Evolutionary conservation across 2,888 invertebrate genomes (phyloP).

Genomic region (Lasius platythorax): DNA sequence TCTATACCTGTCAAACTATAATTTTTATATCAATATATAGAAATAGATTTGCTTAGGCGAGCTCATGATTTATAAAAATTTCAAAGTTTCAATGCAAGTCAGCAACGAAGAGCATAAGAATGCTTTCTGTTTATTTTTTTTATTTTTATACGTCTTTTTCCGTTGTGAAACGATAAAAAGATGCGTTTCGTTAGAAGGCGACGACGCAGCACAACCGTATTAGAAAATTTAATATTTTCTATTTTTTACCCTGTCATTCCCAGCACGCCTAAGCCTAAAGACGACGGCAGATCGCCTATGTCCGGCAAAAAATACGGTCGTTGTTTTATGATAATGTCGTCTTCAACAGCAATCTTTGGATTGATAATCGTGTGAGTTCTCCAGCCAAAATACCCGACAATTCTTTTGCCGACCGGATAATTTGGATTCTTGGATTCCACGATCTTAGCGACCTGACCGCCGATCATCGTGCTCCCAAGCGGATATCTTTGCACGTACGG

Average conservation of each 20-base stretch:
- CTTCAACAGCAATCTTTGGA: background rate
- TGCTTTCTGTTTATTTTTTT: background rate
- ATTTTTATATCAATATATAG: too few relatives aligned
- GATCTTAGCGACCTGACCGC: slow-evolving; percentile 91
- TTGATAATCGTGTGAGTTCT: slow-evolving; percentile 88
- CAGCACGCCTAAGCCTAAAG: slow-evolving; percentile 89
- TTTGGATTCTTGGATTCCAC: slow-evolving; percentile 89
- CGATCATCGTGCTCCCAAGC: slow-evolving; percentile 90
- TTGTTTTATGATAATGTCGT: background rate
- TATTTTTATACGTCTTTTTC: too few relatives aligned
- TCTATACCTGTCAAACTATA: too few relatives aligned
- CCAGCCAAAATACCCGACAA: slow-evolving; percentile 91
- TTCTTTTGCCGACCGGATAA: slow-evolving; percentile 89
- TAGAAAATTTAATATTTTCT: background rate
- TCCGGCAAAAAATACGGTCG: slow-evolving; percentile 87
- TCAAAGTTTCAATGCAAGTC: background rate
- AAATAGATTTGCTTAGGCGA: too few relatives aligned
- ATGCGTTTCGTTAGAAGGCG: too few relatives aligned
- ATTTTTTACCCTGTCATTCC: slow-evolving; percentile 90
- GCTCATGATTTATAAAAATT: background rate
- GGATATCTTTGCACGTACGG: slow-evolving; percentile 87
- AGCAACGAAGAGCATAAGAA: background rate
- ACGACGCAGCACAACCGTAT: background rate
- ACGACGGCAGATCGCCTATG: slow-evolving; percentile 87
- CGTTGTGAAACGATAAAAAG: background rate